Percentiles rank a stretch among this genome's conserved stretches.
Evolutionary conservation across 2,113 vertebrate species (phyloP).

Genomic region (Oceanodroma tethys): DNA sequence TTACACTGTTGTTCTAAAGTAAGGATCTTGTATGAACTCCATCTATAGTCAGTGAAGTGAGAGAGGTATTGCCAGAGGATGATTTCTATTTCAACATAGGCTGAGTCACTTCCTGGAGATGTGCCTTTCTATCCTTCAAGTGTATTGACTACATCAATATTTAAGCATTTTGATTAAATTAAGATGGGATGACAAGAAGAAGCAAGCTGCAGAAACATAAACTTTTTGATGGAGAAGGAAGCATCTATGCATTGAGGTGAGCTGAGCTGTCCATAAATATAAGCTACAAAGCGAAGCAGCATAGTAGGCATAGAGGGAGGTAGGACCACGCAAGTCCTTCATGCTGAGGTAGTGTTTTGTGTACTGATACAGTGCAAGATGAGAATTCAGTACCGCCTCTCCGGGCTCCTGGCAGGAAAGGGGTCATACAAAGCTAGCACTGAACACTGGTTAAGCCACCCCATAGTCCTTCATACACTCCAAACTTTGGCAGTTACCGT

Average conservation of each 20-base stretch:
- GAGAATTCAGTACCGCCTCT: neutral
- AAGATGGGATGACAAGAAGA: neutral
- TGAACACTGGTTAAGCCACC: neutral
- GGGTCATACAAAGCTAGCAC: neutral
- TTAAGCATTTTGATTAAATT: neutral
- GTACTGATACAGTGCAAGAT: neutral
- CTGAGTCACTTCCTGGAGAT: neutral
- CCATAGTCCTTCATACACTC: neutral
- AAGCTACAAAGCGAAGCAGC: neutral
- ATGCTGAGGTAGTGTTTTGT: neutral
- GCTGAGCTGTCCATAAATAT: neutral
- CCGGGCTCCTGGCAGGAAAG: neutral
- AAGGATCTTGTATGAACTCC: neutral
- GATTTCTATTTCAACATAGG: neutral
- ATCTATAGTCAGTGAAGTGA: neutral
- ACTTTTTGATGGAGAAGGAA: neutral
- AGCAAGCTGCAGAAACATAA: neutral
- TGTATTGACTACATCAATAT: neutral
- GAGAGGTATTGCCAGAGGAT: neutral
- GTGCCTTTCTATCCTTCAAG: neutral
- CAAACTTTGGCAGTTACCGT: neutral
- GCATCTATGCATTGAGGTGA: neutral
- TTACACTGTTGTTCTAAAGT: neutral
- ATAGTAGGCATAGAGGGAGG: neutral
- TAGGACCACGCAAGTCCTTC: neutral